Evolutionary conservation across 2,888 invertebrate species (phyloP), one percentile per base, ranked within the genome.

Genomic region (Pristionchus entomophagus): DNA sequence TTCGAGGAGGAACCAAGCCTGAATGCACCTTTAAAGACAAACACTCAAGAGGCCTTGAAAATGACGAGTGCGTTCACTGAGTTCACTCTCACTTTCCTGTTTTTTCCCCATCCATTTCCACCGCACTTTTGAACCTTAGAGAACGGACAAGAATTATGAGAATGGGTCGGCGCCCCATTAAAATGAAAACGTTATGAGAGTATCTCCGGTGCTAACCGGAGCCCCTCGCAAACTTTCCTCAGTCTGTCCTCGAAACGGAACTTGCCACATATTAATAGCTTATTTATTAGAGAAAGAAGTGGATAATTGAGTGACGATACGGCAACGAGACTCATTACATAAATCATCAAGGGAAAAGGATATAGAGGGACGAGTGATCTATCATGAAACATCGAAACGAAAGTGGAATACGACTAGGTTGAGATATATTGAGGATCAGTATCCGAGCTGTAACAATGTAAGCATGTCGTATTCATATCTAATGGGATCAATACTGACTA

Each of bases 81-180:
- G 65, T 65, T 62, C 62, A 29, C 62, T 62, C 62, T 35, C 65
- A 12, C 35, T 65, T 65, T 65, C 65, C 65, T 65, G 65, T 65
- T 65, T 65, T 35, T 22, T 19, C 35, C n/a, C 6, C 35, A 4
- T 26, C 56, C 35, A 65, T 19, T 65, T 38, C 22, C 59, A 26
- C 32, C 26, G 59, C 22, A 59, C 59, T 65, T 38, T 65, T 19
- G 65, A 65, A 19, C 59, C n/a, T 26, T 26, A 19, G 19, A 65
- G 35, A 19, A 65, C 59, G n/a, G 59, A n/a, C n/a, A 45, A 59
- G 59, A 59, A 26, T 22, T 26, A 26, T 26, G 59, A n/a, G 59
- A 26, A 59, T 59, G 59, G 10, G 22, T 10, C n/a, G 26, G 10
- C 59, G 59, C 4, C 59, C 26, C 59, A n/a, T 26, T 10, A 17